Base-by-base conservation (phyloP, 2,113 vertebrate species). In the Oreochromis spilurus region DNA sequence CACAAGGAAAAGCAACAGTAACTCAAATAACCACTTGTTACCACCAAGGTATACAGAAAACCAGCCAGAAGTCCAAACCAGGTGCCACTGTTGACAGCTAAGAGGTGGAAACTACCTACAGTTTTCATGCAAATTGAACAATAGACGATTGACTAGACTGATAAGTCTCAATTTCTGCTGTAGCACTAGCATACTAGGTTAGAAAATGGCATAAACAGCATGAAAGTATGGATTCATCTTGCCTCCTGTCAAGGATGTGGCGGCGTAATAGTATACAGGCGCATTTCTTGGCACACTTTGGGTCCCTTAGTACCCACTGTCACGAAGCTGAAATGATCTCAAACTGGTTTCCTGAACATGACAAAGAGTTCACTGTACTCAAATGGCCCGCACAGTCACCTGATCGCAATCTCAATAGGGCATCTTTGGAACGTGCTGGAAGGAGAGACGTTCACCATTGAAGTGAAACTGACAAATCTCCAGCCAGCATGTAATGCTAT, bases 261-360 rank as follows among this genome's bases (percentile, higher is more conserved):
- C 0, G 0, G n/a, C 2, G 3, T 48, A 48, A 75, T 75, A 9
- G 21, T 48, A 48, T 7, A 48, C 24, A 7, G 24, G 2, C 48
- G 19, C 4, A 12, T 48, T 75, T 75, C 9, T 75, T 75, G 70
- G 9, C 43, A 75, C 43, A 75, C 16, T 75, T 48, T 48, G 43
- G 70, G 24, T 16, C 43, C 24, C 43, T 29, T 75, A 48, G 43
- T 29, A 29, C 43, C 40, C 24, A 48, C 1, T 29, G 21, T 16
- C 67, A 75, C 24, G 1, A 48, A 75, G 70, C 40, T 75, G 40
- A 75, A 75, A 75, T 75, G 40, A 75, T 7, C 70, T 75, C 43
- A 75, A 48, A 48, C 67, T 75, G 24, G 40, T 75, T 29, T 48
- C 40, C 9, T 48, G 24, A 75, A 29, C 67, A 72, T 29, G 5